Conservation (phyloP, 2,113 vertebrate genomes). For the Calonectris borealis region DNA sequence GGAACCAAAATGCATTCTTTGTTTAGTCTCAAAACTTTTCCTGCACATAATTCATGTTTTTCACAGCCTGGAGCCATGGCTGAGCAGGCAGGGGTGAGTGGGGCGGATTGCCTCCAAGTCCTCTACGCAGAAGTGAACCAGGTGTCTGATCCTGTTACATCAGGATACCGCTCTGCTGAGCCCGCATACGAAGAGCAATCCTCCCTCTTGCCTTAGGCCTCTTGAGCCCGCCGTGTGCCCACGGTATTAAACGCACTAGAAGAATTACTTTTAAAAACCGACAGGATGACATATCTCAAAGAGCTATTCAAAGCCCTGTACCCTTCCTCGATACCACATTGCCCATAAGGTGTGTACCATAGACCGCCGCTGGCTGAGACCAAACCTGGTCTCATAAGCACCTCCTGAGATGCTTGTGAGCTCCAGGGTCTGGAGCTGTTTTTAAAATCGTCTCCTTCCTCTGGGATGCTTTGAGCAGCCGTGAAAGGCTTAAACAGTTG, state of each 20-base stretch:
- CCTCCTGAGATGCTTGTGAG: background rate
- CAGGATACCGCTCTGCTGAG: background rate
- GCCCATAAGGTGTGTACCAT: background rate
- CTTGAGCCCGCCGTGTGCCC: background rate
- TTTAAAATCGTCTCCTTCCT: background rate
- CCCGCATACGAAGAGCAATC: background rate
- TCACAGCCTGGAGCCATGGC: background rate
- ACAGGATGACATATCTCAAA: background rate
- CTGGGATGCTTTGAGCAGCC: background rate
- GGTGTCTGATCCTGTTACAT: slow-evolving; percentile 4
- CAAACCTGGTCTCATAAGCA: background rate
- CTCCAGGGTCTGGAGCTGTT: background rate
- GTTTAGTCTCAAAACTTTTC: background rate
- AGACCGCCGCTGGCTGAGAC: rapidly evolving
- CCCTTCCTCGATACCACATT: background rate
- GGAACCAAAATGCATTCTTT: background rate
- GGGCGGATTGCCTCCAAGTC: background rate
- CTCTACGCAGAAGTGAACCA: background rate
- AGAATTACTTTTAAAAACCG: background rate
- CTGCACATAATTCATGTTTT: background rate
- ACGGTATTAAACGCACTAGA: background rate
- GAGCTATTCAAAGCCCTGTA: background rate
- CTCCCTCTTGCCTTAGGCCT: background rate
- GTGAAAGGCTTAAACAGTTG: background rate
- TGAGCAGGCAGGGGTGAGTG: background rate